These are phyloP conservation scores for Phylloscopus trochilus DNA, from an alignment of 2,113 vertebrate genomes.

Conservation along the genomic window DNA sequence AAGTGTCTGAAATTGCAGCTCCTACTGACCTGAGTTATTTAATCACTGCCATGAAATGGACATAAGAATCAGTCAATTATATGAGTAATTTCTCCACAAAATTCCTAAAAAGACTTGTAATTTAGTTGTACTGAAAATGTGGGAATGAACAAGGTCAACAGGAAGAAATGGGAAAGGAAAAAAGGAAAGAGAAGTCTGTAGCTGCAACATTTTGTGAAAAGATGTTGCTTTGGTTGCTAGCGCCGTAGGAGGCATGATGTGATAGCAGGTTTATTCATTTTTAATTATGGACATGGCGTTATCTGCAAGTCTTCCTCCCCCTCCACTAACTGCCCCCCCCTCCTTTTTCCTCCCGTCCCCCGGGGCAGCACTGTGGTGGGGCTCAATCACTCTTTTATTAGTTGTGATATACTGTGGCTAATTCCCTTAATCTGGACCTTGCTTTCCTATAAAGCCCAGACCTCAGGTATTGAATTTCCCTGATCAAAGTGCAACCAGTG, in stretches of 20 bases:
- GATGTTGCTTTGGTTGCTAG: neutral
- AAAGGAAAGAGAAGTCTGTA: neutral
- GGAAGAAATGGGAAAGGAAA: neutral
- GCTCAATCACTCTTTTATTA: constrained; percentile 70
- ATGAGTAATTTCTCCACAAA: neutral
- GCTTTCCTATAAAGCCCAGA: constrained; percentile 75
- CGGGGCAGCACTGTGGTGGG: constrained; percentile 69
- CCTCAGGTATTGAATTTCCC: constrained; percentile 75
- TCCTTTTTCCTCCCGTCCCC: neutral
- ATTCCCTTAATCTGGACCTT: constrained; percentile 79
- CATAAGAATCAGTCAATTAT: neutral
- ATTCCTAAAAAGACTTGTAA: neutral
- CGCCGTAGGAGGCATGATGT: neutral
- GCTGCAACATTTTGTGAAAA: neutral
- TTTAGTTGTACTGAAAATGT: neutral
- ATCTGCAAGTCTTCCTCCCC: neutral
- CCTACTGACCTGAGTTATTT: neutral
- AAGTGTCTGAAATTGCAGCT: neutral
- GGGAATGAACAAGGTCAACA: neutral
- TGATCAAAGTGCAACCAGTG: constrained; percentile 74
- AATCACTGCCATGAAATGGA: neutral
- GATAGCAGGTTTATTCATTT: constrained; percentile 40
- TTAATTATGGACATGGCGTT: neutral
- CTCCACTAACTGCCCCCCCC: neutral
- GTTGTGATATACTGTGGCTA: constrained; percentile 76